Evolutionary conservation across 2,113 vertebrate genomes (phyloP), one percentile per base, ranked within the genome.

Genomic region (Pomatorhinus ruficollis): DNA sequence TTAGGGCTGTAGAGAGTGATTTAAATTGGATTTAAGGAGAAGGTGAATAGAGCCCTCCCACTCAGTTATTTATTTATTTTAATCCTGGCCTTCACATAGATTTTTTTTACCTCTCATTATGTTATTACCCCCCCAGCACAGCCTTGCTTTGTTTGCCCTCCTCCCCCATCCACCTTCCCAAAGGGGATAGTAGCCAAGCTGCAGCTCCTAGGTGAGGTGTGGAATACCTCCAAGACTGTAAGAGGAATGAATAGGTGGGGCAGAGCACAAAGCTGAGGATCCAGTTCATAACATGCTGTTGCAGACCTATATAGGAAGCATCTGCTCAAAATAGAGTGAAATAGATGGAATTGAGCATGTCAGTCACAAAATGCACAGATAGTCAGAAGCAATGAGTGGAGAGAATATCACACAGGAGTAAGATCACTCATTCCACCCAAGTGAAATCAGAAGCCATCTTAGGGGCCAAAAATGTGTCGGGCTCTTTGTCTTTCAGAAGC

Each of bases 1-100:
- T 98, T 97, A 97, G 93, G 93, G 75, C 93, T 95, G 97, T 90
- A 93, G 90, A 96, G 93, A 96, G 93, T 93, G 93, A 95, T 97
- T 96, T 97, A 97, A 98, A 97, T 98, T 97, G 96, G 92, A 97
- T 97, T 97, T 96, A 95, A 97, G 93, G 86, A 97, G 96, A 96
- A 97, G 95, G 95, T 96, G 95, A 97, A 86, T 69, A 94, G 60
- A 91, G 44, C 72, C 94, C 93, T 97, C 97, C 96, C 89, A 92
- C 91, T 80, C 57, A 27, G 15, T 66, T 97, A 93, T 95, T 95
- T 97, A 94, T 84, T 95, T 96, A 94, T 96, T 96, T 96, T 27
- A 60, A 82, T 89, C 39, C 65, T 90, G 89, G 75, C 66, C 70
- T 96, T 95, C 72, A 21, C 54, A 61, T 11, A 57, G 42, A 39